Percentiles rank a stretch among this genome's conserved stretches.
Conservation (phyloP, 2,888 invertebrate genomes). For the Timema podura region DNA sequence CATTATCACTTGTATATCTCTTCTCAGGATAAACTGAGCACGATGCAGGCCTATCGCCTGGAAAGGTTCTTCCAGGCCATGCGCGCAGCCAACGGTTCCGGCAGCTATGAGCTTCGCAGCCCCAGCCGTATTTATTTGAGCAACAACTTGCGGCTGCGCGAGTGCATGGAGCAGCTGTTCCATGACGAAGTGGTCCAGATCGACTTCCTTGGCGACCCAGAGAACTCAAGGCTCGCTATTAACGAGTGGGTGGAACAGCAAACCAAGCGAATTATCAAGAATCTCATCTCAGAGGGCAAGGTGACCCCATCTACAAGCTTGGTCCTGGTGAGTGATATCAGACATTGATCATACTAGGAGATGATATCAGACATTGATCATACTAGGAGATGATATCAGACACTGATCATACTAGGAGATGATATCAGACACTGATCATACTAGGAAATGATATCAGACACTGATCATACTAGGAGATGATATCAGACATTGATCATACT, state of each 20-base stretch:
- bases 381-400: too few relatives aligned
- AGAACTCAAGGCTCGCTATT: constrained; percentile 57
- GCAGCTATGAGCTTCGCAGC: constrained; percentile 66
- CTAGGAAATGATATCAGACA: too few relatives aligned
- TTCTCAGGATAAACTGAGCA: constrained; percentile 61
- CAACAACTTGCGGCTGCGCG: constrained; percentile 53
- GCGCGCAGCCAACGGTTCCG: constrained; percentile 50
- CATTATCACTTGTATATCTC: too few relatives aligned
- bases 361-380: too few relatives aligned
- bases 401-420: too few relatives aligned
- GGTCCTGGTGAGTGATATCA: constrained; percentile 56
- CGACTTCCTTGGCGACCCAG: constrained; percentile 61
- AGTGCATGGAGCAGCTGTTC: constrained; percentile 65
- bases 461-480: too few relatives aligned
- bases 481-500: too few relatives aligned
- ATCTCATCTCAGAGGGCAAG: constrained; percentile 63
- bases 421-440: too few relatives aligned
- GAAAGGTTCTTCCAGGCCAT: constrained; percentile 58
- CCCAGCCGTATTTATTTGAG: constrained; percentile 76
- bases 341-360: background rate
- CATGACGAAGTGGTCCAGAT: constrained; percentile 39
- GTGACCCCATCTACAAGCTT: constrained; percentile 61
- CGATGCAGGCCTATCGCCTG: constrained; percentile 67
- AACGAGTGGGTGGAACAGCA: constrained; percentile 73
- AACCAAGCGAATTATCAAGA: constrained; percentile 72